Base-by-base conservation (phyloP, 1,140 invertebrate species). In the Sitobion miscanthi region DNA sequence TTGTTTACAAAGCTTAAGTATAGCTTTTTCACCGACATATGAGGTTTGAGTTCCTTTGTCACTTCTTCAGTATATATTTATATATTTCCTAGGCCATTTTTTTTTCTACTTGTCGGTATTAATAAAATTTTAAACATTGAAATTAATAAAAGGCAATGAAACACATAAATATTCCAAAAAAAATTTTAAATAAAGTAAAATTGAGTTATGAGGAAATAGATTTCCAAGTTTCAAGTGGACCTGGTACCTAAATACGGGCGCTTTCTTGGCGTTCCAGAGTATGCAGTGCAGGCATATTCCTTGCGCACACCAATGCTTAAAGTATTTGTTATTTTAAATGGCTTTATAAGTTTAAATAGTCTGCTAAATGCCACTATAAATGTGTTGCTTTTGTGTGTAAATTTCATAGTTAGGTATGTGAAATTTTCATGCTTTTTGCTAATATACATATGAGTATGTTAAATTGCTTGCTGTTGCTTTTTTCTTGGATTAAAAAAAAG, bases 401-500 rank as follows among this genome's bases (percentile, higher is more conserved):
- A 89, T 38, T 42, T 89, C 35, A 89, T 54, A 23, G 9, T 89
- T 57, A 38, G 42, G 42, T 42, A 54, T 30, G 49, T 90, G 54
- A 62, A 90, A n/a, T 90, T 62, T 45, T 57, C 89, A 45, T 14
- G 89, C 54, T 69, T 90, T 89, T 47, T 45, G 54, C 57, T 45
- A n/a, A 23, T 90, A 2, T n/a, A 57, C 62, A 45, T 42, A 38
- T 89, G 6, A 91, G 25, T 91, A 42, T 82, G 7, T 93, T 93
- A 54, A 93, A 93, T 83, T 87, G 77, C 89, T 83, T 90, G 93
- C 88, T 93, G n/a, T 90, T 90, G 77, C 77, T 90, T 83, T 93
- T 93, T 90, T 54, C 23, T 90, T 82, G 93, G 30, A 42, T 42
- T 42, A 42, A 54, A 83, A 93, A 45, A 93, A 96, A 98, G 97